Evolutionary conservation across 2,113 vertebrate genomes (phyloP).

Genomic region (Poeciliopsis occidentalis): DNA sequence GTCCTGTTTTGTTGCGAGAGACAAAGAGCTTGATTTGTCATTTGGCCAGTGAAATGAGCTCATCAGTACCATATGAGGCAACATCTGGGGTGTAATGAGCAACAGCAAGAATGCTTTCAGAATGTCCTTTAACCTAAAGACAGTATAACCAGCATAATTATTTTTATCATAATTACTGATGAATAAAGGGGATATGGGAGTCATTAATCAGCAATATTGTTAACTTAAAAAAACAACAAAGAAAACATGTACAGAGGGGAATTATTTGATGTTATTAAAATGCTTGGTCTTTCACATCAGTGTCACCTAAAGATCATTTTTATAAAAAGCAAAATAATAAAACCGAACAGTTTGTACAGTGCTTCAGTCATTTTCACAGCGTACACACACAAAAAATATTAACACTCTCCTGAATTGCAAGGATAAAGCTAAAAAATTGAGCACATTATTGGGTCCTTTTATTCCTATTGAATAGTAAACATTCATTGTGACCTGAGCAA

Average conservation of each 20-base stretch:
- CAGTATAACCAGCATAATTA: background rate
- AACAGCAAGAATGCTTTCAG: slow-evolving; percentile 22
- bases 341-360: background rate
- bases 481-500: background rate
- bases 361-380: too few relatives aligned
- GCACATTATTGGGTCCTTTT: background rate
- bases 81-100: slow-evolving; percentile 63
- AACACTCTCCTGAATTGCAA: too few relatives aligned
- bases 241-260: background rate
- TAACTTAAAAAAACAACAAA: background rate
- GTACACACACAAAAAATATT: too few relatives aligned
- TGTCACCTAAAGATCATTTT: background rate
- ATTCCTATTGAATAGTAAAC: background rate
- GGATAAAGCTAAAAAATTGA: background rate
- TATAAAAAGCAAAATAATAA: background rate
- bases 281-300: background rate
- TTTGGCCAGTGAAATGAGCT: slow-evolving; percentile 60
- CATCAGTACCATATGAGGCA: slow-evolving; percentile 58
- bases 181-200: background rate
- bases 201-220: background rate
- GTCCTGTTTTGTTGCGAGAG: slow-evolving; percentile 39
- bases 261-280: background rate
- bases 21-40: slow-evolving; percentile 52
- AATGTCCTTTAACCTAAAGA: slow-evolving; percentile 24
- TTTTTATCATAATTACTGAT: background rate